Percentiles rank a stretch among this genome's conserved stretches.
phyloP scores from a whole-genome alignment of 2,888 invertebrate species.

The Cybosia mesomella region DNA sequence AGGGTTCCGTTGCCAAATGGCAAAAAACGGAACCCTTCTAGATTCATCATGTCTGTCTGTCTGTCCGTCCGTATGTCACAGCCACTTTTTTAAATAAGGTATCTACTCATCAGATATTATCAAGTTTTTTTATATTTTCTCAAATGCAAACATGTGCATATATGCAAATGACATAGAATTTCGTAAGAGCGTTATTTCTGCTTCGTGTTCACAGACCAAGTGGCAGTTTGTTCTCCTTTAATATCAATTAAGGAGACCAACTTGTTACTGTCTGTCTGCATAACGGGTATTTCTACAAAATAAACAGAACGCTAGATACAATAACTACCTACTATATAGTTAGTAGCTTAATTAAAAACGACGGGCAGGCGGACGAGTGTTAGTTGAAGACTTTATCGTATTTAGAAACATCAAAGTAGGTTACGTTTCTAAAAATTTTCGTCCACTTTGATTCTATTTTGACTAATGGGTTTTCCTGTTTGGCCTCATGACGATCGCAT shows the following conservation, averaged over 20 bases:
- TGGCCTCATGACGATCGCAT: not conserved
- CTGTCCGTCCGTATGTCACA: too few relatives aligned
- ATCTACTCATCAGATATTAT: too few relatives aligned
- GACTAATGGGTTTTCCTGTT: slow-evolving; percentile 51
- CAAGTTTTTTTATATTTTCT: too few relatives aligned
- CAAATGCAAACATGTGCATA: too few relatives aligned
- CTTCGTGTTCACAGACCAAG: not conserved
- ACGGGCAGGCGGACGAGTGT: slow-evolving; percentile 16
- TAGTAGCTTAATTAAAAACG: slow-evolving; percentile 36
- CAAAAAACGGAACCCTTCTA: too few relatives aligned
- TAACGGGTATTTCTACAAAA: slow-evolving; percentile 20
- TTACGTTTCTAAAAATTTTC: slow-evolving; percentile 36
- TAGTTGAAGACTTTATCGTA: slow-evolving; percentile 18
- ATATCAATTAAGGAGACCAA: not conserved
- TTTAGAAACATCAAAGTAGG: slow-evolving; percentile 43
- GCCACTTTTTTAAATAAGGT: too few relatives aligned
- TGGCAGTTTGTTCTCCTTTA: not conserved
- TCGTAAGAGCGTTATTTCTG: too few relatives aligned
- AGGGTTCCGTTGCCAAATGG: too few relatives aligned
- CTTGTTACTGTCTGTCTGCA: slow-evolving; percentile 11
- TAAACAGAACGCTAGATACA: slow-evolving; percentile 21
- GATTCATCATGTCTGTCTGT: too few relatives aligned
- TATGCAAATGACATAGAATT: too few relatives aligned
- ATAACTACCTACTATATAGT: slow-evolving; percentile 10
- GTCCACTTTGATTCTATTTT: slow-evolving; percentile 51